phyloP scores from a whole-genome alignment of 2,888 invertebrate species.

The Hypena proboscidalis region DNA sequence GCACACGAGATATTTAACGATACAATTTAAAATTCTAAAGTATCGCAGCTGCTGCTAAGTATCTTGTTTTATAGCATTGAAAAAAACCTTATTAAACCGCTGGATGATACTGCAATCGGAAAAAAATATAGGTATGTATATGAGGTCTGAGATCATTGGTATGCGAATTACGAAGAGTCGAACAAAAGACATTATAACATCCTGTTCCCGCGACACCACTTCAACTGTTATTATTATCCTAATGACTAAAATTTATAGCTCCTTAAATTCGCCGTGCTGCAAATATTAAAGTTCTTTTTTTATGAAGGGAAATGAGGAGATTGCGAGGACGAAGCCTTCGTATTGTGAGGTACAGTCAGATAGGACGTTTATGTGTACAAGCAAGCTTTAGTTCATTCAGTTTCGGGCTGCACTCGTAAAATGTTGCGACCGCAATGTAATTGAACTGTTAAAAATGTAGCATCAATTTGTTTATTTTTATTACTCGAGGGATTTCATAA shows the following conservation, averaged over 20 bases:
- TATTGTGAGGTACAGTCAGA: slow-evolving; percentile 53
- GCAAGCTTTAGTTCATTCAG: slow-evolving; percentile 45
- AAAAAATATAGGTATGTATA: slow-evolving; percentile 62
- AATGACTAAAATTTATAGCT: slow-evolving; percentile 83
- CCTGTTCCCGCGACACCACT: slow-evolving; percentile 77
- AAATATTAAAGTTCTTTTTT: slow-evolving; percentile 71
- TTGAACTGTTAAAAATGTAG: slow-evolving; percentile 39
- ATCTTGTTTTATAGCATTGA: slow-evolving; percentile 58
- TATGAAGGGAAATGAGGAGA: slow-evolving; percentile 54
- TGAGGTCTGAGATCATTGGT: slow-evolving; percentile 71
- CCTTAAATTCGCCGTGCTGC: slow-evolving; percentile 80
- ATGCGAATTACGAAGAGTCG: slow-evolving; percentile 73
- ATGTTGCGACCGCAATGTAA: slow-evolving; percentile 33
- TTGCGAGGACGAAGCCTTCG: slow-evolving; percentile 32
- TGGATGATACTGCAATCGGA: slow-evolving; percentile 54
- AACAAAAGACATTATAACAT: slow-evolving; percentile 84
- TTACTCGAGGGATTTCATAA: slow-evolving; percentile 19
- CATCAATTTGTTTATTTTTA: slow-evolving; percentile 37
- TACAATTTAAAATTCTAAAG: slow-evolving; percentile 52
- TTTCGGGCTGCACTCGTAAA: slow-evolving; percentile 38
- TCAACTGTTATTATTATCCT: slow-evolving; percentile 80
- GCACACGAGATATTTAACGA: slow-evolving; percentile 48
- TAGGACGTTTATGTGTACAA: slow-evolving; percentile 48
- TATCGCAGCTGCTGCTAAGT: slow-evolving; percentile 57
- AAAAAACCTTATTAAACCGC: slow-evolving; percentile 55